Evolutionary conservation across 2,888 invertebrate species (phyloP), one percentile per base, ranked within the genome.

Genomic region (Tachina fera): DNA sequence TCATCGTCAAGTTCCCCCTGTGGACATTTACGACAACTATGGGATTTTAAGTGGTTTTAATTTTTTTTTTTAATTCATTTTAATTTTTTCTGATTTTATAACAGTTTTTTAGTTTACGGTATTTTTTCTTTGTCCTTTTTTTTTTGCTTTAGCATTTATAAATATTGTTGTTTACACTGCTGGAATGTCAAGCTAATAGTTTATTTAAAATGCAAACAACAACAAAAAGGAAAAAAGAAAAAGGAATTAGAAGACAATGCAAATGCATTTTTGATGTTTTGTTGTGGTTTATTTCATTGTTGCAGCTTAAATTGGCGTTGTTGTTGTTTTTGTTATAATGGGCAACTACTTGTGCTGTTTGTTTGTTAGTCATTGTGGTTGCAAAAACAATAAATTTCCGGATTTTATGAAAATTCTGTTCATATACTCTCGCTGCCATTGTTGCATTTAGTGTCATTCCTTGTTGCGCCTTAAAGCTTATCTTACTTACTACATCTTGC

Each of bases 231-330:
- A 61, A 53, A 63, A 71, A 19, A 31, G 1, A 63, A 53, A 63
- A 71, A 39, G 3, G 14, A 72, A 72, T 31, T 45, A 72, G 41
- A 63, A 71, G 45, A 75, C 75, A 86, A 86, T 84, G 86, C 84
- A 86, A 86, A 86, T 86, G 84, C 86, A 84, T 84, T 84, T 86
- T 84, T 81, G 86, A 81, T 86, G 86, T 86, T 86, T 75, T 81
- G 80, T 78, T 80, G 80, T 68, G 80, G 83, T 83, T 83, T 79
- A 63, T 79, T 83, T 31, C 31, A 45, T 61, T 53, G 61, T 19
- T 61, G 70, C 31, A 51, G 75, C 43, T 56, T 76, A 45, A 76
- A 47, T 14, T 63, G 47, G 16, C 16, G 45, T 49, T 65, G 39
- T 13, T 49, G 47, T 31, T 49, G 31, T 31, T 67, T 10, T 71